Conservation (phyloP, 2,888 invertebrate genomes). For the Limnephilus lunatus region DNA sequence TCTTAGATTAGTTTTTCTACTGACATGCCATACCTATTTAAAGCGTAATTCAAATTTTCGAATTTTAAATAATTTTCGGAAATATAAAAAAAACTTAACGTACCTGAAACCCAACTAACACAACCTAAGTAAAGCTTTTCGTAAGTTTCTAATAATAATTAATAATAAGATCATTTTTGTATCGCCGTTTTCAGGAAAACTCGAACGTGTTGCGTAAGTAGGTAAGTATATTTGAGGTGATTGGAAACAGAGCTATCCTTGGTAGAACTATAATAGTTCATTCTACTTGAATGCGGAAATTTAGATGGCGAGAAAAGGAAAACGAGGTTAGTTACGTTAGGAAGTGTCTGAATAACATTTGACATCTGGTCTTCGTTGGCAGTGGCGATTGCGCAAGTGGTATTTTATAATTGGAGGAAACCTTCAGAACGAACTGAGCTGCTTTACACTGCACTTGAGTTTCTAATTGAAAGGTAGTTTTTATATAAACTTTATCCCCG, state of each 20-base stretch:
- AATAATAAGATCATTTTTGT: too few species aligned
- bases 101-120: too few species aligned
- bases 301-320: background rate
- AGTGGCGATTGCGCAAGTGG: background rate
- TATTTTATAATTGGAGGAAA: background rate
- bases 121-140: too few species aligned
- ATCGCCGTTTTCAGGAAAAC: too few species aligned
- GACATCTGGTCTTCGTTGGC: background rate
- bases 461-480: background rate
- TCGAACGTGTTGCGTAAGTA: too few species aligned
- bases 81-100: too few species aligned
- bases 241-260: background rate
- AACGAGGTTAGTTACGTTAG: slow-evolving; percentile 23
- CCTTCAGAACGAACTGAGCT: background rate
- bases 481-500: background rate
- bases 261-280: slow-evolving; percentile 28
- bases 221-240: too few species aligned
- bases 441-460: background rate
- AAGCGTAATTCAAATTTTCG: too few species aligned
- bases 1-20: too few species aligned
- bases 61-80: too few species aligned
- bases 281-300: slow-evolving; percentile 52
- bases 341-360: slow-evolving; percentile 18
- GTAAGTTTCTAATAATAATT: too few species aligned
- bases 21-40: too few species aligned